Evolutionary conservation across 2,888 invertebrate genomes (phyloP).

Genomic region (Lepidochrysops patricia): DNA sequence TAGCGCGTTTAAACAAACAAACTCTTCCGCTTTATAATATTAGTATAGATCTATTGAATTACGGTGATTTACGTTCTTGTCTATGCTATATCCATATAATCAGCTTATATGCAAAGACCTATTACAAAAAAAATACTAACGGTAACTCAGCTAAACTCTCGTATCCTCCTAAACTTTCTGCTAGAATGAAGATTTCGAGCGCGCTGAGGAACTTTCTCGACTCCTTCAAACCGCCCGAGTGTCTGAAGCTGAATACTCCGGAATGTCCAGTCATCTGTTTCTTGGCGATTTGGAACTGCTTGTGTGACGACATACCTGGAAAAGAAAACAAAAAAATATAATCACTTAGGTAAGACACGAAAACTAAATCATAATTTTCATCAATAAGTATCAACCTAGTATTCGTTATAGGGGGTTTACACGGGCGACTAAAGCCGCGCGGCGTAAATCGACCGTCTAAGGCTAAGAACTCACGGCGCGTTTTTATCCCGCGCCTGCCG

Average conservation of each 20-base stretch:
- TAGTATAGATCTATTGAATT: no score
- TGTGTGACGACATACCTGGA: conserved; percentile 86
- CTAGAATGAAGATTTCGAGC: conserved; percentile 87
- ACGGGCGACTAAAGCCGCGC: no score
- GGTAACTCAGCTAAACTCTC: conserved; percentile 96
- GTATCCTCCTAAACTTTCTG: conserved; percentile 96
- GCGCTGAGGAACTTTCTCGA: conserved; percentile 82
- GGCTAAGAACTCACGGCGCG: no score
- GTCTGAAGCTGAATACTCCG: conserved; percentile 92
- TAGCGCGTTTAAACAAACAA: no score
- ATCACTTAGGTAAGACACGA: no score
- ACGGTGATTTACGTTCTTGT: no score
- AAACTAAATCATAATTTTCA: no score
- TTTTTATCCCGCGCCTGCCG: no score
- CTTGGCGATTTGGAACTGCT: conserved; percentile 86
- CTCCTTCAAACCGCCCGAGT: conserved; percentile 84
- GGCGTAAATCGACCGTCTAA: no score
- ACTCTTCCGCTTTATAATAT: no score
- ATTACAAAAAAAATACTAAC: conserved; percentile 65
- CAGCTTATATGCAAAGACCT: neutral
- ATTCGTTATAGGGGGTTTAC: no score
- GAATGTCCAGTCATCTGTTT: conserved; percentile 91
- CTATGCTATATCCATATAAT: no score
- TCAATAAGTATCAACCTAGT: neutral
- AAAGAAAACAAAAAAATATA: conserved; percentile 19